phyloP scores from a whole-genome alignment of 2,888 invertebrate genomes.

The Plutella xylostella region DNA sequence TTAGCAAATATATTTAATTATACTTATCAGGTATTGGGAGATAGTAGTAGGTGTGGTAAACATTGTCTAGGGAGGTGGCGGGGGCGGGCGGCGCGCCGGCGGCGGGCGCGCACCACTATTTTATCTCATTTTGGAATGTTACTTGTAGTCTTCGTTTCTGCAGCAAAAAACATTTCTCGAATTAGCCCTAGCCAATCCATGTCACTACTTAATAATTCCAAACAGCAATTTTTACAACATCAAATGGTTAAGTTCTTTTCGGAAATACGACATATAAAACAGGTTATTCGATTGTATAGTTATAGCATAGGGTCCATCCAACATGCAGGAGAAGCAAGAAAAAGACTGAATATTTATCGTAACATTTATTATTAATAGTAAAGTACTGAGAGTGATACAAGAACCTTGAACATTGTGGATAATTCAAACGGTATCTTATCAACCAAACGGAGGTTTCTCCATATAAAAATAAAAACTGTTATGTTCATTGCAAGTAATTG shows the following conservation, averaged over 20 bases:
- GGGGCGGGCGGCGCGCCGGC: neutral
- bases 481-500: conserved; percentile 28
- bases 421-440: conserved; percentile 37
- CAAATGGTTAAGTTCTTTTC: neutral
- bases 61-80: conserved; percentile 5
- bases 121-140: conserved; percentile 64
- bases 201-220: neutral
- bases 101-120: conserved; percentile 4
- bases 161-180: conserved; percentile 52
- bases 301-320: conserved; percentile 31
- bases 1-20: conserved; percentile 35
- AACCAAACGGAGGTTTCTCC: conserved; percentile 34
- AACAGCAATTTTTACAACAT: neutral
- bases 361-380: conserved; percentile 61
- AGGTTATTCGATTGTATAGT: too few relatives aligned
- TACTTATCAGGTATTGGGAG: conserved; percentile 1
- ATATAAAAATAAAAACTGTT: conserved; percentile 62
- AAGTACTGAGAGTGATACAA: conserved; percentile 49
- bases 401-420: conserved; percentile 26
- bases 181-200: too few relatives aligned
- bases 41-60: conserved; percentile 1
- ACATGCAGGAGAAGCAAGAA: conserved; percentile 63
- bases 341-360: conserved; percentile 58
- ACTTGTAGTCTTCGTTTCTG: conserved; percentile 63
- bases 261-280: neutral